Evolutionary conservation across 2,888 invertebrate species (phyloP), one percentile per base, ranked within the genome.

Genomic region (Marronus borbonicus): DNA sequence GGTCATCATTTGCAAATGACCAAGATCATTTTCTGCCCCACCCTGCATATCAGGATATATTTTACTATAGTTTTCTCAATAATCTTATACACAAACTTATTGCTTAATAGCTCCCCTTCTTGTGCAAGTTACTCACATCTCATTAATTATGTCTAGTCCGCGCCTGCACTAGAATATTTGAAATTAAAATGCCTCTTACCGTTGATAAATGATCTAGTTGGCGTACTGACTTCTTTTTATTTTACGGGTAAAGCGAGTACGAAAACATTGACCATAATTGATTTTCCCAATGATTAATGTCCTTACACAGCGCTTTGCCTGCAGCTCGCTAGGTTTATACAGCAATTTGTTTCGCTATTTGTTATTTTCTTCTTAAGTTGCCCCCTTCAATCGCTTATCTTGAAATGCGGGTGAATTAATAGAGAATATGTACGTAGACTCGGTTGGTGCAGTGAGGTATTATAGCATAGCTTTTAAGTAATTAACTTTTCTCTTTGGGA

Each of bases 271-370:
- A 72, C 39, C 39, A 39, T 72, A 72, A 72, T 72, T 20, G 72
- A 72, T 72, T 72, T 72, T 58, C 39, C 44, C 20, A 24, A 39
- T 72, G 72, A 72, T 72, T 72, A 72, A 72, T 58, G 36, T 36
- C 36, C 39, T 49, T 20, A 3, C 31, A 5, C 1, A 58, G 20
- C 20, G 20, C 17, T 58, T 58, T 58, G 55, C 55, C 50, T 2
- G 4, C 50, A 28, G 24, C 31, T 31, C 62, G 31, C 8, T 28
- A 31, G 10, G 28, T 24, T 36, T 4, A 12, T 28, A 12, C 31
- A 14, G 62, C 28, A 62, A 62, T 62, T 62, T 62, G 10, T 31
- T 28, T 62, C 12, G 12, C 55, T 17, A 7, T 31, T 62, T 62
- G 1, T n/a, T 28, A 28, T 62, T 31, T 62, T 62, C 62, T 4